Base-by-base conservation (phyloP, 2,797 vertebrate species). In the Chromobotia macracanthus region DNA sequence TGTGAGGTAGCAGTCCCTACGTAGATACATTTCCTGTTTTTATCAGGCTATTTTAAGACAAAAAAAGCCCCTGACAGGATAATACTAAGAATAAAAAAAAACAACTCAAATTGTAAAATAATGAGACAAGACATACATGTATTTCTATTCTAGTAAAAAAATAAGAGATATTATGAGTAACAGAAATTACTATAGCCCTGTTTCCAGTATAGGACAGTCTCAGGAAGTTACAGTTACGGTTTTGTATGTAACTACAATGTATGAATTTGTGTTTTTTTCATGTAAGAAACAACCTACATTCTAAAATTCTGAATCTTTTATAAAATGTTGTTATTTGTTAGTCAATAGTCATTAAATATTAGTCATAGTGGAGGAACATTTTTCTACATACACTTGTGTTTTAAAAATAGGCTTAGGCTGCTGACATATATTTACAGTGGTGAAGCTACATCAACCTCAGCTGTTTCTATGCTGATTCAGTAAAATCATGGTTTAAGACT, bases 21-120 rank as follows among this genome's bases (percentile, higher is more conserved):
- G 11, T 56, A 53, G 61, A 71, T 6, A 61, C 3, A n/a, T 13
- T 71, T 71, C 76, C 56, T 71, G 56, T 71, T 78, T 78, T 50
- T 51, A 35, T 69, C 48, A 0, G 31, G 67, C 56, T 71, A 63
- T 78, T 78, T 41, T 53, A 31, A 65, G 61, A 75, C 18, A n/a
- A 63, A 46, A n/a, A 61, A 53, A 23, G 38, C 13, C 46, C 31
- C 61, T 38, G 18, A 23, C 16, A 13, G 19, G 61, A 41, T 63
- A 31, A 61, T 31, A 16, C 12, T 61, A 8, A 6, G 11, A n/a
- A 55, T 13, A 31, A 25, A 16, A 16, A 2, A 28, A 56, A 51
- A 21, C 21, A 28, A 19, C 3, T n/a, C n/a, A 19, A 50, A 70
- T 15, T 13, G 10, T 23, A 12, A 58, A 58, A 58, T 12, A 56